phyloP scores from a whole-genome alignment of 2,888 invertebrate genomes.

The Eremobia ochroleuca region DNA sequence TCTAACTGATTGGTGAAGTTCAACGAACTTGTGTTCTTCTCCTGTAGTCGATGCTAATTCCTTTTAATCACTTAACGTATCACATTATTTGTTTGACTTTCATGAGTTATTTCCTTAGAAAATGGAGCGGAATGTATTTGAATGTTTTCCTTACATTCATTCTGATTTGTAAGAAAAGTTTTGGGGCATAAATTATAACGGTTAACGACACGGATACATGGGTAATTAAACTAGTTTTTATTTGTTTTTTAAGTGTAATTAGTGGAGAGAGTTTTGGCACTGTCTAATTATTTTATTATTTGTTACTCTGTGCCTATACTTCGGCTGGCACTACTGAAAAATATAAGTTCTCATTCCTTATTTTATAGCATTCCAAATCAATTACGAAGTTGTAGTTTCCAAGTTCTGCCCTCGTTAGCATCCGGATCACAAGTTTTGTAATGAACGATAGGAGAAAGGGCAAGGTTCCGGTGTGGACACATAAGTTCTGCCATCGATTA shows the following conservation, averaged over 20 bases:
- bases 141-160: slow-evolving; percentile 26
- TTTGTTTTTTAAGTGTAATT: slow-evolving; percentile 29
- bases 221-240: slow-evolving; percentile 33
- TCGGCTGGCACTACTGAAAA: neutral
- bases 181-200: slow-evolving; percentile 37
- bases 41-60: slow-evolving; percentile 48
- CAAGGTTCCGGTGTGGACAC: neutral
- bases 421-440: neutral
- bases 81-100: slow-evolving; percentile 26
- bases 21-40: slow-evolving; percentile 41
- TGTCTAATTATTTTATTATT: slow-evolving; percentile 7
- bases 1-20: slow-evolving; percentile 51
- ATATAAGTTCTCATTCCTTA: neutral
- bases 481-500: neutral
- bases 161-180: slow-evolving; percentile 48
- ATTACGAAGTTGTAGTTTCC: neutral
- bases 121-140: slow-evolving; percentile 17
- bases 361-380: neutral
- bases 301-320: neutral
- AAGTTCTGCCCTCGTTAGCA: neutral
- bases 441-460: neutral
- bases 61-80: slow-evolving; percentile 58
- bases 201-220: slow-evolving; percentile 42
- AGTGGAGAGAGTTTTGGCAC: neutral
- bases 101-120: slow-evolving; percentile 46